Evolutionary conservation across 2,888 invertebrate genomes (phyloP).

Genomic region (Tipula lateralis): DNA sequence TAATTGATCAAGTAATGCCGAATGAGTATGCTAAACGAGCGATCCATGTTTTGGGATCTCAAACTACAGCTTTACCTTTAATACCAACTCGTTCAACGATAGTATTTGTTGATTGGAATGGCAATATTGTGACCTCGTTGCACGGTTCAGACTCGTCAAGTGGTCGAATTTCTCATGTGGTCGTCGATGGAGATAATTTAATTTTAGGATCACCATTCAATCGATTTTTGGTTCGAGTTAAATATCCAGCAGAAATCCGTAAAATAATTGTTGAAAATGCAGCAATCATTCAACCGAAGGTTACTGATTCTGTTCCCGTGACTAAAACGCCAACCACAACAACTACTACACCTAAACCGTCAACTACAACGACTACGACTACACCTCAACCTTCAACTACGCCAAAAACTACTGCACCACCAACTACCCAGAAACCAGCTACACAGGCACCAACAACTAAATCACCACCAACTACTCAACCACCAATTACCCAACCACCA

Average conservation of each 20-base stretch:
- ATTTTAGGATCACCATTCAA: conserved; percentile 66
- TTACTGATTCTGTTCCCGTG: conserved; percentile 37
- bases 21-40: conserved; percentile 59
- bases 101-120: conserved; percentile 64
- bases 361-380: conserved; percentile 36
- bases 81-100: conserved; percentile 54
- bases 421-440: conserved; percentile 35
- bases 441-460: conserved; percentile 36
- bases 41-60: conserved; percentile 64
- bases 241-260: conserved; percentile 48
- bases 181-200: conserved; percentile 59
- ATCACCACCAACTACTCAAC: conserved; percentile 37
- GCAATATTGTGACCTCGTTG: conserved; percentile 64
- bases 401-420: conserved; percentile 36
- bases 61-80: conserved; percentile 50
- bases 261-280: conserved; percentile 38
- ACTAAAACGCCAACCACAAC: conserved; percentile 37
- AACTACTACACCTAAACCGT: conserved; percentile 36
- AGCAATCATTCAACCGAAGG: conserved; percentile 34
- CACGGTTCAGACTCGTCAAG: conserved; percentile 58
- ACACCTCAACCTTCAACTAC: conserved; percentile 37
- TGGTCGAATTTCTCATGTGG: conserved; percentile 58
- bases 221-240: conserved; percentile 60
- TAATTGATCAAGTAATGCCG: conserved; percentile 60
- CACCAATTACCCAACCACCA: conserved; percentile 37